A percentile compares a stretch with the other conserved stretches of the same genome.
Evolutionary conservation across 2,888 invertebrate genomes (phyloP).

Genomic region (Panorpa germanica): DNA sequence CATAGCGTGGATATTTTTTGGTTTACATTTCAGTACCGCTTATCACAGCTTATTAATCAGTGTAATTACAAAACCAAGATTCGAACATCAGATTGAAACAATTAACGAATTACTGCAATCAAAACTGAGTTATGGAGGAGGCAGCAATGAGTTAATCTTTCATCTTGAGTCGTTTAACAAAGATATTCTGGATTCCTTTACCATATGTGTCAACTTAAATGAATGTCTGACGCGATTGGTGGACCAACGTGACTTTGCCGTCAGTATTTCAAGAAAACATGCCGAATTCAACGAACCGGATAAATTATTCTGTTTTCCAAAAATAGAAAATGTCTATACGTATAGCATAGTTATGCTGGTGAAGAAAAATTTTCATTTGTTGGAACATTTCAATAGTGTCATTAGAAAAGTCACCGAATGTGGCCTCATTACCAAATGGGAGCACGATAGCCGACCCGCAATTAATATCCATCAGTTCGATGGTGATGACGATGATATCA

Average conservation of each 20-base stretch:
- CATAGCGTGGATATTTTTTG: constrained; percentile 11
- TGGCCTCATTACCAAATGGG: constrained; percentile 23
- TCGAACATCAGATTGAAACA: constrained; percentile 18
- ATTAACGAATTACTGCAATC: constrained; percentile 19
- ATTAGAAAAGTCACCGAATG: constrained; percentile 21
- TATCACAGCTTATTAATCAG: constrained; percentile 22
- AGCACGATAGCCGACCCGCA: constrained; percentile 18
- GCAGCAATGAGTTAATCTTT: constrained; percentile 4
- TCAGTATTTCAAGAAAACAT: constrained; percentile 21
- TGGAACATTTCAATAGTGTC: constrained; percentile 20
- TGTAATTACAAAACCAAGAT: constrained; percentile 20
- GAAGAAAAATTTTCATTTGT: constrained; percentile 20
- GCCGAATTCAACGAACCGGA: constrained; percentile 21
- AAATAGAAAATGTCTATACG: constrained; percentile 20
- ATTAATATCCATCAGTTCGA: constrained; percentile 12
- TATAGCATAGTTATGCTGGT: constrained; percentile 21
- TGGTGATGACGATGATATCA: constrained; percentile 9
- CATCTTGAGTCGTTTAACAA: not conserved
- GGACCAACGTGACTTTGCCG: constrained; percentile 16
- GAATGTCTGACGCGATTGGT: constrained; percentile 19
- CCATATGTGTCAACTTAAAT: constrained; percentile 20
- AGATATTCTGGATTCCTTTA: not conserved
- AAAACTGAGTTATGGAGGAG: constrained; percentile 19
- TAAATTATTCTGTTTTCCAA: constrained; percentile 20
- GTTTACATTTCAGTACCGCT: constrained; percentile 19